Evolutionary conservation across 2,888 invertebrate genomes (phyloP), one percentile per base, ranked within the genome.

Genomic region (Sylvicola fuscatus): DNA sequence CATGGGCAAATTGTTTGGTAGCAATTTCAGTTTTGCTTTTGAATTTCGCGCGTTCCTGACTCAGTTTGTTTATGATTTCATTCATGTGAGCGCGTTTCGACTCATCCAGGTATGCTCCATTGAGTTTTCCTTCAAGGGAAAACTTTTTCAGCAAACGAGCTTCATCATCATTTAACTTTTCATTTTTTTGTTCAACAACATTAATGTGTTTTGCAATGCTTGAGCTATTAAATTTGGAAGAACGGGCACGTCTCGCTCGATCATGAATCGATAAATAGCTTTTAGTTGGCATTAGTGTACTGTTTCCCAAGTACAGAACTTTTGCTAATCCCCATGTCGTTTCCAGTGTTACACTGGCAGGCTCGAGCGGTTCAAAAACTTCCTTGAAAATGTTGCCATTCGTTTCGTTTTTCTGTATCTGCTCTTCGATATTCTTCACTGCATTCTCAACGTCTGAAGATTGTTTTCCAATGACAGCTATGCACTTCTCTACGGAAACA

Each of bases 271-370:
- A 70, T 45, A 78, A 58, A 47, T 83, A 87, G 33, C 69, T 71
- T 46, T 76, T 75, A 3, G 77, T 74, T 0, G 84, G 81, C 72
- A 87, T 82, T 10, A 78, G 51, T 1, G 74, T 72, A 47, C 75
- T 76, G 48, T 82, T 80, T 4, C 82, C 79, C 34, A 82, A 60
- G 50, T 81, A 86, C 10, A 92, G 55, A 3, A 81, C 73, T 56
- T 87, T 89, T 0, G 86, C 76, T 45, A 87, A 66, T 8, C 84
- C 83, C 84, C 86, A 89, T 3, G 83, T 83, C 34, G 75, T 69
- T 49, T 84, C 81, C 33, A 93, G 56, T 8, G 80, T 75, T 1
- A 68, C 65, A 26, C 74, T 72, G 2, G 75, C 53, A 45, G 68
- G 67, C 51, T 93, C 89, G 16, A 90, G 49, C 2, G 81, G 79